Evolutionary conservation across 2,888 invertebrate species (phyloP).

Genomic region (Unio delphinus): DNA sequence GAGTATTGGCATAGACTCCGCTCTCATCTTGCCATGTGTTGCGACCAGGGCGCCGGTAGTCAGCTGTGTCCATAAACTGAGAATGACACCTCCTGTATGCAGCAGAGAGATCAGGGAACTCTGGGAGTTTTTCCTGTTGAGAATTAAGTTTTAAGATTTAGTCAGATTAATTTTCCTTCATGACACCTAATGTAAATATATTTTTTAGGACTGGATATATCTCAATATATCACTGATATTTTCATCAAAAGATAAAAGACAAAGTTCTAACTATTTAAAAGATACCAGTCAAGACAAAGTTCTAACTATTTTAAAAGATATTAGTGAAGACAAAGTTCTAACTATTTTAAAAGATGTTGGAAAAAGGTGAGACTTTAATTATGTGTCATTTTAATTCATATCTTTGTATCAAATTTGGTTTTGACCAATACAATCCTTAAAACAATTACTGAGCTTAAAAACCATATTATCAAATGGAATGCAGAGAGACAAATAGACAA

Average conservation of each 20-base stretch:
- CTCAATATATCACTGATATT: not conserved
- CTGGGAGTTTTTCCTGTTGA: constrained; percentile 46
- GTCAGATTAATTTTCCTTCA: too few relatives aligned
- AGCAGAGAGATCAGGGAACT: constrained; percentile 48
- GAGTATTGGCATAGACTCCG: constrained; percentile 67
- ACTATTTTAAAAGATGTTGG: not conserved
- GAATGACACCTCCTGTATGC: constrained; percentile 67
- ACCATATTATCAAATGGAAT: too few relatives aligned
- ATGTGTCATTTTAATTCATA: too few relatives aligned
- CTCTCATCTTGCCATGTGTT: constrained; percentile 71
- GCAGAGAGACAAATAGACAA: too few relatives aligned
- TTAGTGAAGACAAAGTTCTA: not conserved
- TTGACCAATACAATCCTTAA: too few relatives aligned
- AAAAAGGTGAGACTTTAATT: too few relatives aligned
- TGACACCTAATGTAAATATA: too few relatives aligned
- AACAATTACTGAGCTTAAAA: too few relatives aligned
- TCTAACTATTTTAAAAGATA: not conserved
- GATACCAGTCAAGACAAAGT: not conserved
- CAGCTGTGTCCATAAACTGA: constrained; percentile 69
- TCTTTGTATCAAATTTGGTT: too few relatives aligned
- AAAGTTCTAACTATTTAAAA: too few relatives aligned
- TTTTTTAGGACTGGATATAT: not conserved
- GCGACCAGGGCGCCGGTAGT: constrained; percentile 63
- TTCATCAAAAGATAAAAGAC: not conserved
- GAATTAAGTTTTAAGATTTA: not conserved